Conservation (phyloP, 1,140 invertebrate species). For the Cyclina sinensis region DNA sequence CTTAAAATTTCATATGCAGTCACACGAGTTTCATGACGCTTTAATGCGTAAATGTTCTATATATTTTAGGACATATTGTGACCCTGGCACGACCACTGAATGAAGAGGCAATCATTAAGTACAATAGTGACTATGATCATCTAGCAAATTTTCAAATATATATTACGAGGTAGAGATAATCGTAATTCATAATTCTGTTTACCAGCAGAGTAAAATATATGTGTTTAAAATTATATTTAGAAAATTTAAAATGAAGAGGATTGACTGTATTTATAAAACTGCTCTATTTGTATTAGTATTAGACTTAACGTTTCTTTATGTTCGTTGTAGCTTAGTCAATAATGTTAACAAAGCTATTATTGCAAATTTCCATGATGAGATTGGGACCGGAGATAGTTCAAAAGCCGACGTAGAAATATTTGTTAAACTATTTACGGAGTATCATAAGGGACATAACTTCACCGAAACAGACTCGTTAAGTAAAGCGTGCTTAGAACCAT, state of each 20-base stretch:
- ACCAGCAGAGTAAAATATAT: background rate
- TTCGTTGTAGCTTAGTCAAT: background rate
- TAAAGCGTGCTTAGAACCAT: background rate
- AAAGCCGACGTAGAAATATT: background rate
- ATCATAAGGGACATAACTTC: background rate
- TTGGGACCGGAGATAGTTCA: background rate
- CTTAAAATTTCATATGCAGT: too few species aligned
- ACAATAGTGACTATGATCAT: too few species aligned
- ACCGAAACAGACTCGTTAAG: background rate
- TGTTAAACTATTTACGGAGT: background rate
- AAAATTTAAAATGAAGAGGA: background rate
- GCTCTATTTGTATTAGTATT: background rate
- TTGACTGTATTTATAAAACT: background rate
- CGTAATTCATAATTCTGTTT: background rate
- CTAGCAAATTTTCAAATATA: too few species aligned
- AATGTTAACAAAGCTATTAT: conserved; percentile 6
- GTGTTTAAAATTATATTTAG: too few species aligned
- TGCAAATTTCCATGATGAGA: background rate
- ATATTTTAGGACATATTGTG: too few species aligned
- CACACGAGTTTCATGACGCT: background rate
- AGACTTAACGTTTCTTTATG: background rate
- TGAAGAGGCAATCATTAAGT: too few species aligned
- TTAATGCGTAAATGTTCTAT: too few species aligned
- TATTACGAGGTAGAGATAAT: too few species aligned
- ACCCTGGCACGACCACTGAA: too few species aligned